Base-by-base conservation (phyloP, 53 echinoderm and acorn worm species). In the Paracentrotus lividus region DNA sequence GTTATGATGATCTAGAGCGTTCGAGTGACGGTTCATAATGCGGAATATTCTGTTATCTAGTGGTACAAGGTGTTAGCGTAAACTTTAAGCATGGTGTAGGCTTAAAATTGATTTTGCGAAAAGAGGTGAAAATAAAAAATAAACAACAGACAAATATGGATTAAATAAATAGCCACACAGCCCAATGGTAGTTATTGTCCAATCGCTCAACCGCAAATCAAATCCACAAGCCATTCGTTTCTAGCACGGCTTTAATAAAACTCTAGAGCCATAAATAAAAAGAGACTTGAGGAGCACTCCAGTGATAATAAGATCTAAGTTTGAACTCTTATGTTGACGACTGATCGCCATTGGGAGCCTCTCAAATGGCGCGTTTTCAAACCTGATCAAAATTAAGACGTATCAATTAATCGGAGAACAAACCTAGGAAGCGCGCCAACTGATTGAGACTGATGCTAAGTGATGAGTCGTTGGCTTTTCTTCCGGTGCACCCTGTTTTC, bases 331-430 rank as follows among this genome's bases (percentile, higher is more conserved):
- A 8, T 44, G 0, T 81, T 47, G 81, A 44, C 81, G 27, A 81
- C 81, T 45, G 9, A 81, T 45, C 47, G 44, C 47, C 81, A 14
- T 7, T 77, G 77, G 43, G 77, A 42, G 5, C 21, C 8, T 81
- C 52, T 44, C 12, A 64, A 61, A 57, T 65, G 64, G 64, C 43
- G 89, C 89, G 89, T 89, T 58, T 61, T 89, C 89, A 89, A 57
- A 60, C 60, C 89, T 89, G 89, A 89, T 89, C 89, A 89, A 57
- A 89, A 89, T 89, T 89, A 89, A 89, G 89, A 89, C 89, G 89
- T 89, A 89, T 89, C 89, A 89, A 89, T 89, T 89, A 89, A 89
- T 89, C 26, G 56, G 14, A 56, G 31, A 86, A 53, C 53, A 86
- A n/a, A 55, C 33, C 34, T 20, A 86, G 55, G 86, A 85, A 56